Conservation (phyloP, 2,113 vertebrate species). For the Anguilla japonica region DNA sequence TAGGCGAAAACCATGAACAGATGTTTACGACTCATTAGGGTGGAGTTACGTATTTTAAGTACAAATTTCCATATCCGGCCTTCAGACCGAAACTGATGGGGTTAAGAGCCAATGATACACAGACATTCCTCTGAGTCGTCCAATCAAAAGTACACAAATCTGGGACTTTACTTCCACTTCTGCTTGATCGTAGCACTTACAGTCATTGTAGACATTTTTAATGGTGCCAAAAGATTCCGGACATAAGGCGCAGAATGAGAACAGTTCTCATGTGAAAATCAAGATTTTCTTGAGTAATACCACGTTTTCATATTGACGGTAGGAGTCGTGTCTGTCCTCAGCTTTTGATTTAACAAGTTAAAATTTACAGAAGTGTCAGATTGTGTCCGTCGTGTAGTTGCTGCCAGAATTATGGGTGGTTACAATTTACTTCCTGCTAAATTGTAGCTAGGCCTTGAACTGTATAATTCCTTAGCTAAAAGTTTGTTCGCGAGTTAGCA, state of each 20-base stretch:
- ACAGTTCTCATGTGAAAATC: constrained; percentile 4
- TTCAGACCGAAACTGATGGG: constrained; percentile 37
- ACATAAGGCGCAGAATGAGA: background rate
- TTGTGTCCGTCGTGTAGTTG: constrained; percentile 22
- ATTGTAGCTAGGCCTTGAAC: background rate
- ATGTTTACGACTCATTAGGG: constrained; percentile 64
- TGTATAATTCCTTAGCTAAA: background rate
- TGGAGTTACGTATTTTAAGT: constrained; percentile 66
- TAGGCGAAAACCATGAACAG: constrained; percentile 56
- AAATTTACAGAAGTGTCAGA: background rate
- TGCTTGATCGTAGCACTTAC: constrained; percentile 35
- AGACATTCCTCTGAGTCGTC: background rate
- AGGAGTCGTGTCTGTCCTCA: constrained; percentile 21
- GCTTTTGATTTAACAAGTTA: constrained; percentile 20
- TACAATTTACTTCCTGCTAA: constrained; percentile 74
- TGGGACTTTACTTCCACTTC: background rate
- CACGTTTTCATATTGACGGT: constrained; percentile 31
- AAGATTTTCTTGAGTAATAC: background rate
- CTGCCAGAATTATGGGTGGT: constrained; percentile 46
- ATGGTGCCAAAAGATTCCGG: background rate
- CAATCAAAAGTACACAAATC: constrained; percentile 68
- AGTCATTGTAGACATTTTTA: constrained; percentile 48
- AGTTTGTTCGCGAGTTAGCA: background rate
- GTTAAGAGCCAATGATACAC: constrained; percentile 46
- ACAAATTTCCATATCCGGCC: constrained; percentile 52